These are phyloP conservation scores for Parasteatoda tepidariorum DNA, from an alignment of 1,140 invertebrate genomes.

Conservation along the genomic window DNA sequence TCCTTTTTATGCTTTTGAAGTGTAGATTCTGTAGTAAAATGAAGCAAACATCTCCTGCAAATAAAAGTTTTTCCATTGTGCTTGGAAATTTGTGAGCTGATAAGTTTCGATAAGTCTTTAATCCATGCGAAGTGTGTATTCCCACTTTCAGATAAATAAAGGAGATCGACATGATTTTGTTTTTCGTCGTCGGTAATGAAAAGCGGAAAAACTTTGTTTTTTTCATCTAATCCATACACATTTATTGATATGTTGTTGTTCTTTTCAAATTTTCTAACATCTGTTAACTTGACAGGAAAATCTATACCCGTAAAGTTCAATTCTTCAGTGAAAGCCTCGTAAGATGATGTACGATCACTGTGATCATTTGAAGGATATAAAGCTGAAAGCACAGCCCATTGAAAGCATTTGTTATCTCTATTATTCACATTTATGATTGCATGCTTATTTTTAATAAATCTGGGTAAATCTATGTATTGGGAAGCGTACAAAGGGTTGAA, in stretches of 20 bases:
- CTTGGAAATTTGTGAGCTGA: neutral
- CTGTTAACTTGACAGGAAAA: neutral
- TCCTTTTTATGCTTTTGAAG: neutral
- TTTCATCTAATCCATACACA: neutral
- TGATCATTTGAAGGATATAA: neutral
- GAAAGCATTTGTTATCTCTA: conserved; percentile 47
- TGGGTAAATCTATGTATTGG: neutral
- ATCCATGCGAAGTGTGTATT: conserved; percentile 4
- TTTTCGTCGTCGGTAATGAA: neutral
- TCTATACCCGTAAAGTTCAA: neutral
- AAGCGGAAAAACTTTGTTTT: neutral
- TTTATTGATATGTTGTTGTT: conserved; percentile 35
- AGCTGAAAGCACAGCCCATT: conserved; percentile 24
- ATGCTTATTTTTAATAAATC: conserved; percentile 14
- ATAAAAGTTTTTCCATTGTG: neutral
- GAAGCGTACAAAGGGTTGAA: neutral
- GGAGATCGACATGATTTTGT: conserved; percentile 32
- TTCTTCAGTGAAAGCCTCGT: neutral
- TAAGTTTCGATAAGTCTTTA: neutral
- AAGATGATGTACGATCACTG: neutral
- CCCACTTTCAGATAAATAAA: too few species aligned
- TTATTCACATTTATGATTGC: conserved; percentile 45
- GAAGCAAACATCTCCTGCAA: conserved; percentile 2
- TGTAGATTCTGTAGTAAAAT: neutral
- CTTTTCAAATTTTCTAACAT: conserved; percentile 24